A percentile compares a stretch with the other conserved stretches of the same genome.
Evolutionary conservation across 2,113 vertebrate species (phyloP).

Genomic region (Menidia beryllina): DNA sequence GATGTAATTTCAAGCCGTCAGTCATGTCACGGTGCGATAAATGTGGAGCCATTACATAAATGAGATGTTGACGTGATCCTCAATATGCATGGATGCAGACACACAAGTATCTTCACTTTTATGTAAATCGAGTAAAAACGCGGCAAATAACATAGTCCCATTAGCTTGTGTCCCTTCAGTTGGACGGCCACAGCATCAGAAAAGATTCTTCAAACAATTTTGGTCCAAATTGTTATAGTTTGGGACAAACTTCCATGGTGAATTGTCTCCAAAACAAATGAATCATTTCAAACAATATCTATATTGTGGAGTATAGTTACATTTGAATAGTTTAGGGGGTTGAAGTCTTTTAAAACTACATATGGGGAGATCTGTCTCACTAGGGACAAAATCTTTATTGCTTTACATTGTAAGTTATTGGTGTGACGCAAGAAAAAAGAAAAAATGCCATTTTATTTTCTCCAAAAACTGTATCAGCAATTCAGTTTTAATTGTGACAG

Average conservation of each 20-base stretch:
- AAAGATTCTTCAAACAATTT: not conserved
- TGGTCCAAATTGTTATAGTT: not conserved
- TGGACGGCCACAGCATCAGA: not conserved
- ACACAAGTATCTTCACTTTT: conserved; percentile 25
- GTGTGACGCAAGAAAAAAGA: too few species aligned
- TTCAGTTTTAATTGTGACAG: too few species aligned
- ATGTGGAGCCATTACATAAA: conserved; percentile 78
- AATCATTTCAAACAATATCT: too few species aligned
- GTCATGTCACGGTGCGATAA: conserved; percentile 67
- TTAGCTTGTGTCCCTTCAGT: not conserved
- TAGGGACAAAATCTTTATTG: not conserved
- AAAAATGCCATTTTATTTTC: not conserved
- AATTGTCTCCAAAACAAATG: too few species aligned
- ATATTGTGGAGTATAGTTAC: too few species aligned
- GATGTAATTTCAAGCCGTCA: conserved; percentile 79
- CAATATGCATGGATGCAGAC: conserved; percentile 37
- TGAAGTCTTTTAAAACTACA: too few species aligned
- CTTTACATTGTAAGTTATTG: too few species aligned
- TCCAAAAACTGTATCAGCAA: too few species aligned
- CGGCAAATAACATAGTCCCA: not conserved
- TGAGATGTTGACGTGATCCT: conserved; percentile 73
- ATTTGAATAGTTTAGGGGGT: too few species aligned
- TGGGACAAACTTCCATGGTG: too few species aligned
- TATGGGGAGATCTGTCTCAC: too few species aligned
- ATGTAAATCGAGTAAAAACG: conserved; percentile 52